These are phyloP conservation scores for Lycaena phlaeas DNA, from an alignment of 2,888 invertebrate species.

Conservation along the genomic window DNA sequence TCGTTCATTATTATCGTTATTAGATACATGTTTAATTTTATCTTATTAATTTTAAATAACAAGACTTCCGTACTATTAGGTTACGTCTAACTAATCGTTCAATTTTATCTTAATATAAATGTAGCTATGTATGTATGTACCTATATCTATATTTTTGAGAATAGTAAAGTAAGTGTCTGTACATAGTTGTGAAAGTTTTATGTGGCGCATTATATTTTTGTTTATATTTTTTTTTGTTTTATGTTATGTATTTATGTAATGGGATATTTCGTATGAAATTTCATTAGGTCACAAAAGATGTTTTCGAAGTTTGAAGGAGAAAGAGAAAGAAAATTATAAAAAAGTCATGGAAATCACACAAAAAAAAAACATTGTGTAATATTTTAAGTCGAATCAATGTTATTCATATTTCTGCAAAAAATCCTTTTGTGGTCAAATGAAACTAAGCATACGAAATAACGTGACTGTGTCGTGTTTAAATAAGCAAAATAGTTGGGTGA, in stretches of 20 bases:
- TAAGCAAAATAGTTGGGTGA: constrained; percentile 69
- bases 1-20: constrained; percentile 7
- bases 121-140: constrained; percentile 66
- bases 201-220: constrained; percentile 65
- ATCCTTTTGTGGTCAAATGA: constrained; percentile 38
- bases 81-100: constrained; percentile 44
- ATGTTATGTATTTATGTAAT: constrained; percentile 66
- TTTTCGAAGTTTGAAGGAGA: constrained; percentile 18
- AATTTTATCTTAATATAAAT: constrained; percentile 54
- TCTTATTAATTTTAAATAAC: constrained; percentile 23
- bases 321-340: too few relatives aligned
- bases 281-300: constrained; percentile 33
- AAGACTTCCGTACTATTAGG: constrained; percentile 52
- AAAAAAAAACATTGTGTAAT: too few relatives aligned
- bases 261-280: constrained; percentile 41
- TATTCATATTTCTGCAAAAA: too few relatives aligned
- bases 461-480: constrained; percentile 68
- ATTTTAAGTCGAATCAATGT: too few relatives aligned
- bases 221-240: constrained; percentile 53
- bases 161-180: constrained; percentile 62
- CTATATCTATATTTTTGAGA: constrained; percentile 68
- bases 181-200: constrained; percentile 69
- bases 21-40: constrained; percentile 16
- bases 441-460: constrained; percentile 39
- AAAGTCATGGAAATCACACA: too few relatives aligned